Percentiles rank a stretch among this genome's conserved stretches.
Conservation (phyloP, 2,888 invertebrate genomes). For the Cistogaster globosa region DNA sequence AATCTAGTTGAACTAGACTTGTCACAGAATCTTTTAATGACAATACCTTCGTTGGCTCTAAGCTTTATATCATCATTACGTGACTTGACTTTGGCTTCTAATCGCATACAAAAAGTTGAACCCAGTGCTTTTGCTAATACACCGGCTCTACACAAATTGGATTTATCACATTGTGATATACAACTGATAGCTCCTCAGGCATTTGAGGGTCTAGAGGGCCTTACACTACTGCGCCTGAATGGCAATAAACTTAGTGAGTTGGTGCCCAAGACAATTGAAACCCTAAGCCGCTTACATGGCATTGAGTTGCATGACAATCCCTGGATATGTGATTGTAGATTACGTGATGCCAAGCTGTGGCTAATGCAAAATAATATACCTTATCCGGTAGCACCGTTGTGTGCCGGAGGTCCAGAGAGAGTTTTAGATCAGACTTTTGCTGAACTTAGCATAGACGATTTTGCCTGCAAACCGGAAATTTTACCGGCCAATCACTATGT, state of each 20-base stretch:
- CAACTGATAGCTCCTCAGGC: slow-evolving; percentile 90
- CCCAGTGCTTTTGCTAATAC: slow-evolving; percentile 89
- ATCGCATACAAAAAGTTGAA: slow-evolving; percentile 92
- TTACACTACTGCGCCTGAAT: slow-evolving; percentile 91
- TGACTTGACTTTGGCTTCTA: slow-evolving; percentile 90
- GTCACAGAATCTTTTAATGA: slow-evolving; percentile 91
- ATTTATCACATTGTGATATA: slow-evolving; percentile 92
- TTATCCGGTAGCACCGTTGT: slow-evolving; percentile 90
- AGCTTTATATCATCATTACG: slow-evolving; percentile 91
- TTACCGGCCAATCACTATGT: slow-evolving; percentile 89
- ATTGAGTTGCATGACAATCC: slow-evolving; percentile 94
- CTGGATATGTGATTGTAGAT: slow-evolving; percentile 94
- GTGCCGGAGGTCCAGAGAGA: slow-evolving; percentile 88
- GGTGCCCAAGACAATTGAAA: slow-evolving; percentile 89
- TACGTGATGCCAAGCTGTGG: slow-evolving; percentile 92
- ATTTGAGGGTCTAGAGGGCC: slow-evolving; percentile 89
- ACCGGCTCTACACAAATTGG: slow-evolving; percentile 91
- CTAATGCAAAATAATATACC: slow-evolving; percentile 90
- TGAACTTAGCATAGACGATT: slow-evolving; percentile 91
- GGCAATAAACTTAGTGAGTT: slow-evolving; percentile 91
- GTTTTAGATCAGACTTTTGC: slow-evolving; percentile 89
- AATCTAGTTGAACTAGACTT: slow-evolving; percentile 95
- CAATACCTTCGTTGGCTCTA: slow-evolving; percentile 91
- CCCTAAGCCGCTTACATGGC: slow-evolving; percentile 88
- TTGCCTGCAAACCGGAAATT: slow-evolving; percentile 93